phyloP scores from a whole-genome alignment of 37 sponge, comb jelly and placozoan genomes.

The Mnemiopsis leidyi region DNA sequence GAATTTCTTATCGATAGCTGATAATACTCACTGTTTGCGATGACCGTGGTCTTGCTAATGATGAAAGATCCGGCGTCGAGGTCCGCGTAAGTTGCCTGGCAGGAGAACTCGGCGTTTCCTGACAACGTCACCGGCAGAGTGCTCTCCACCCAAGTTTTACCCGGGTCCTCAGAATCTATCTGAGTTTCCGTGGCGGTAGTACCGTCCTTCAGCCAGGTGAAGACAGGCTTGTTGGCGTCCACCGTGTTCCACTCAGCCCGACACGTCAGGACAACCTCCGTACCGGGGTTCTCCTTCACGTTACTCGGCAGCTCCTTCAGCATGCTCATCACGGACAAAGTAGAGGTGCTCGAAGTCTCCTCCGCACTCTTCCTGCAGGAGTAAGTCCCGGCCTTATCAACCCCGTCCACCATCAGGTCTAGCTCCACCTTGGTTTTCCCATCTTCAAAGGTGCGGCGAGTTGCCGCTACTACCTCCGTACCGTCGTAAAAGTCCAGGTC shows the following conservation, averaged over 20 bases:
- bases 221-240: not conserved
- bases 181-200: not conserved
- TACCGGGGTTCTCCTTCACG: not conserved
- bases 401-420: not conserved
- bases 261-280: not conserved
- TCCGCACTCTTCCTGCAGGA: not conserved
- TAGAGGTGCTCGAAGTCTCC: not conserved
- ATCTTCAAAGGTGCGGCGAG: not conserved
- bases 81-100: not conserved
- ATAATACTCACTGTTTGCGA: not conserved
- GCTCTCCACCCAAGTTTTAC: not conserved
- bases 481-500: not conserved
- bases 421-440: not conserved
- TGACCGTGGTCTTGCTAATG: not conserved
- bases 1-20: too few relatives aligned
- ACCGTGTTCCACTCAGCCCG: not conserved
- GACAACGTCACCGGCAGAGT: not conserved
- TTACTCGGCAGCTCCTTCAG: not conserved
- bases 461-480: not conserved
- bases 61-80: not conserved
- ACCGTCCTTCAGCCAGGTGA: not conserved
- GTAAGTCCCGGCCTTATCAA: not conserved
- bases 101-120: not conserved
- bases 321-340: not conserved
- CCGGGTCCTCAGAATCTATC: not conserved